Percentiles rank a stretch among this genome's conserved stretches.
Conservation (phyloP, 2,797 vertebrate genomes). For the Sebastes aleutianus region DNA sequence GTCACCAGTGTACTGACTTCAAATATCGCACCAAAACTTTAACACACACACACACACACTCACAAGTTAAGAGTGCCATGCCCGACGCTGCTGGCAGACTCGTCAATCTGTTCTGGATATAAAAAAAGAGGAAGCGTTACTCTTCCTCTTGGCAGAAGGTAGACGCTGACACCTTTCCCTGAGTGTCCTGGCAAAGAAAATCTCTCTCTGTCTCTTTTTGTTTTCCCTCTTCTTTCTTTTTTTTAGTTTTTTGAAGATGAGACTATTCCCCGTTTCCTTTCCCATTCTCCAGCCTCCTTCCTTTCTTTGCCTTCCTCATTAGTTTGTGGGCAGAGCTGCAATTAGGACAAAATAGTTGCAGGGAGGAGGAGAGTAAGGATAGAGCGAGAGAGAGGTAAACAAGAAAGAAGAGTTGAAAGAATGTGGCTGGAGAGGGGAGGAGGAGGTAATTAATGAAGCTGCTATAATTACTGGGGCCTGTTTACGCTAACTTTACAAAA, state of each 20-base stretch:
- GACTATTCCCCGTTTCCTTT: conserved; percentile 57
- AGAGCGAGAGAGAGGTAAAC: conserved; percentile 48
- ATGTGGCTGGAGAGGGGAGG: conserved; percentile 52
- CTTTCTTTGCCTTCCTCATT: conserved; percentile 68
- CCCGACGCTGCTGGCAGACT: conserved; percentile 56
- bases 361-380: background rate
- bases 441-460: conserved; percentile 76
- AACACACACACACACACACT: conserved; percentile 20
- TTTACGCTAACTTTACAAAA: conserved; percentile 65
- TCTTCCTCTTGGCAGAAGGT: conserved; percentile 67
- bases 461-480: conserved; percentile 69
- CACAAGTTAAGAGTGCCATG: conserved; percentile 15
- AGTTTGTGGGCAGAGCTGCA: conserved; percentile 70
- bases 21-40: conserved; percentile 17
- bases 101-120: conserved; percentile 52
- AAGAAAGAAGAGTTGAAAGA: conserved; percentile 70
- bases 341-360: conserved; percentile 68
- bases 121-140: conserved; percentile 33
- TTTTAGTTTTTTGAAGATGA: conserved; percentile 59
- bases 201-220: conserved; percentile 39
- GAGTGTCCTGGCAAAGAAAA: conserved; percentile 71
- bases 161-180: conserved; percentile 65
- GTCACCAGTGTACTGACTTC: conserved; percentile 1
- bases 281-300: conserved; percentile 52
- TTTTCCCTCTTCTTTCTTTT: conserved; percentile 13